Conservation (phyloP, 2,113 vertebrate genomes). For the Chionodraco myersi region DNA sequence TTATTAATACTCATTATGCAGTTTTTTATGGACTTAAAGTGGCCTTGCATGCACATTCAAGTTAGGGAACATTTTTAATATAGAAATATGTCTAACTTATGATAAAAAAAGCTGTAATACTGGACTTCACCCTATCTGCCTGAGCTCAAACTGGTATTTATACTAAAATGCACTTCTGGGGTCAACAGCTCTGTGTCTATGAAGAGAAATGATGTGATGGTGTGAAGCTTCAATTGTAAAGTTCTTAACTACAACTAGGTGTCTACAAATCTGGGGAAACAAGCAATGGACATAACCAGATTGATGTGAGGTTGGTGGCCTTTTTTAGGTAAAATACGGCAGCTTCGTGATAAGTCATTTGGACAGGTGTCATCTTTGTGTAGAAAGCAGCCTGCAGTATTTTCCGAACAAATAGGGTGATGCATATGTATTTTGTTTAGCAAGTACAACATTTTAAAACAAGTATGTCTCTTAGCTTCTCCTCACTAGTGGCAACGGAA, state of each 20-base stretch:
- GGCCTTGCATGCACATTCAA: neutral
- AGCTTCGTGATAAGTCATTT: neutral
- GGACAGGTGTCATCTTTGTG: neutral
- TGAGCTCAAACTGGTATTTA: neutral
- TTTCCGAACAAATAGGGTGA: too few species aligned
- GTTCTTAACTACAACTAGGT: neutral
- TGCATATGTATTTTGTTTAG: too few species aligned
- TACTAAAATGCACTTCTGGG: neutral
- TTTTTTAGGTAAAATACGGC: neutral
- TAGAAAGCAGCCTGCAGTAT: neutral
- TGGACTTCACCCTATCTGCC: neutral
- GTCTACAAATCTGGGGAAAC: neutral
- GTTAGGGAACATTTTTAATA: neutral
- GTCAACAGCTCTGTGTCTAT: neutral
- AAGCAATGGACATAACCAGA: neutral
- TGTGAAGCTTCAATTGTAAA: neutral
- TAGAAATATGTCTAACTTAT: constrained; percentile 2
- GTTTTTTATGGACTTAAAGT: constrained; percentile 7
- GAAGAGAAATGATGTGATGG: neutral
- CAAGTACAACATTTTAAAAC: too few species aligned
- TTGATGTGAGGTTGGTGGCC: neutral
- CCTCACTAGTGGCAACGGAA: neutral
- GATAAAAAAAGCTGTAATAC: neutral
- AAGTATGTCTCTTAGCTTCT: neutral
- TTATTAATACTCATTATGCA: neutral